Percentiles rank a stretch among this genome's conserved stretches.
phyloP scores from a whole-genome alignment of 2,888 invertebrate species.

The Perizoma flavofasciatum region DNA sequence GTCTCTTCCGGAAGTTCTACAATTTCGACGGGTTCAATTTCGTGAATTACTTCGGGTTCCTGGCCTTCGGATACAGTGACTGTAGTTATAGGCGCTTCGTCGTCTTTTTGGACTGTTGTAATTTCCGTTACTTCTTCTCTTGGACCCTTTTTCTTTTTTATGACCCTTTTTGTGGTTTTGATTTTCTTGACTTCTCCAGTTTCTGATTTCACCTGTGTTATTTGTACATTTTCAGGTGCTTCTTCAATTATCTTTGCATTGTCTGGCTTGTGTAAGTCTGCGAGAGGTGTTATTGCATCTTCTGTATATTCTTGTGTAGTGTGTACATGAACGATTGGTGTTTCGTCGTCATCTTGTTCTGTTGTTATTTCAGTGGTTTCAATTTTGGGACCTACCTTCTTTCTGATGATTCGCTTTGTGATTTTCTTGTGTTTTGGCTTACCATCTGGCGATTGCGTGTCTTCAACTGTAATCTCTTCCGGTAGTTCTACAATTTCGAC shows the following conservation, averaged over 20 bases:
- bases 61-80: slow-evolving; percentile 54
- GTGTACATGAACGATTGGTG: slow-evolving; percentile 65
- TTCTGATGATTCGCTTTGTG: slow-evolving; percentile 27
- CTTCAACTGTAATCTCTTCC: too few species aligned
- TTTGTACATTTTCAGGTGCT: slow-evolving; percentile 37
- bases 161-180: slow-evolving; percentile 47
- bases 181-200: slow-evolving; percentile 58
- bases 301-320: slow-evolving; percentile 56
- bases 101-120: slow-evolving; percentile 36
- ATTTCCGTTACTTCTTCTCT: slow-evolving; percentile 40
- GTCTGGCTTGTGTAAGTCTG: slow-evolving; percentile 45
- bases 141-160: slow-evolving; percentile 37
- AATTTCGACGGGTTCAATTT: slow-evolving; percentile 33
- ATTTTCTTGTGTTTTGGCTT: too few species aligned
- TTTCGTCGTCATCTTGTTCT: slow-evolving; percentile 68
- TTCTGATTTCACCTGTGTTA: slow-evolving; percentile 41
- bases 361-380: slow-evolving; percentile 59
- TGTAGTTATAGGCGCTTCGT: slow-evolving; percentile 31
- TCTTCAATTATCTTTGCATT: slow-evolving; percentile 47
- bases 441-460: too few species aligned
- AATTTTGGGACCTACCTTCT: slow-evolving; percentile 50
- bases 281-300: slow-evolving; percentile 47
- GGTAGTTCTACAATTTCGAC: too few species aligned
- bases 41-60: not conserved
- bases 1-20: slow-evolving; percentile 55